A percentile compares a stretch with the other conserved stretches of the same genome.
Conservation (phyloP, 2,797 vertebrate genomes). For the Calcarius lapponicus region DNA sequence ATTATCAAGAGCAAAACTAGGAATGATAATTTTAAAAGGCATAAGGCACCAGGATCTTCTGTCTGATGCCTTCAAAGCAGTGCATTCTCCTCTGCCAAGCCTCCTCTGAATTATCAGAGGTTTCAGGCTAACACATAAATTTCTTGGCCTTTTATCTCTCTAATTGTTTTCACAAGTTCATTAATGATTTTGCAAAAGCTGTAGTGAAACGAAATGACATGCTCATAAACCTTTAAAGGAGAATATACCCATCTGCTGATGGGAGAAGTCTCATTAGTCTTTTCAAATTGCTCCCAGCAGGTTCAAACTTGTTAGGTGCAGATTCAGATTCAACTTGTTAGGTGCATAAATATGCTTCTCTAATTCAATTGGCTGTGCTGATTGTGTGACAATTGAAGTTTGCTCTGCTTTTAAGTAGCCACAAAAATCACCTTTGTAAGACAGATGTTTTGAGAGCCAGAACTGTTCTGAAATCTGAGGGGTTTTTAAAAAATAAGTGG, state of each 20-base stretch:
- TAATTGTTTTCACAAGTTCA: slow-evolving; percentile 68
- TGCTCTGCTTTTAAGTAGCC: neutral
- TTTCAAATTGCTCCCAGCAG: slow-evolving; percentile 56
- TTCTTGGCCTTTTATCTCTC: slow-evolving; percentile 61
- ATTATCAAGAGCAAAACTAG: slow-evolving; percentile 10
- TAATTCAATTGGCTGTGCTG: neutral
- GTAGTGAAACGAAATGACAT: slow-evolving; percentile 49
- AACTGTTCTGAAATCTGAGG: neutral
- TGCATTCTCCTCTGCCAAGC: neutral
- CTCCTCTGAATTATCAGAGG: neutral
- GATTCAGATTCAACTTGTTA: slow-evolving; percentile 41
- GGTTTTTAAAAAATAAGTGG: neutral
- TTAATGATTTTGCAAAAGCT: slow-evolving; percentile 66
- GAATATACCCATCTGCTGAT: neutral
- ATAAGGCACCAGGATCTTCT: neutral
- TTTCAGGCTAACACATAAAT: slow-evolving; percentile 21
- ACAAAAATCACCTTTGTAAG: neutral
- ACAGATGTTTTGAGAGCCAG: neutral
- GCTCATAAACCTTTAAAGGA: slow-evolving; percentile 56
- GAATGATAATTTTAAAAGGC: slow-evolving; percentile 6
- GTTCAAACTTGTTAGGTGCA: slow-evolving; percentile 37
- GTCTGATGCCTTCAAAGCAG: slow-evolving; percentile 32
- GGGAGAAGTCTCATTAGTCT: slow-evolving; percentile 61
- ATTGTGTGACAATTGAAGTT: neutral
- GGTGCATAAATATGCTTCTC: slow-evolving; percentile 20